Evolutionary conservation across 2,113 vertebrate species (phyloP).

Genomic region (Elachura formosa): DNA sequence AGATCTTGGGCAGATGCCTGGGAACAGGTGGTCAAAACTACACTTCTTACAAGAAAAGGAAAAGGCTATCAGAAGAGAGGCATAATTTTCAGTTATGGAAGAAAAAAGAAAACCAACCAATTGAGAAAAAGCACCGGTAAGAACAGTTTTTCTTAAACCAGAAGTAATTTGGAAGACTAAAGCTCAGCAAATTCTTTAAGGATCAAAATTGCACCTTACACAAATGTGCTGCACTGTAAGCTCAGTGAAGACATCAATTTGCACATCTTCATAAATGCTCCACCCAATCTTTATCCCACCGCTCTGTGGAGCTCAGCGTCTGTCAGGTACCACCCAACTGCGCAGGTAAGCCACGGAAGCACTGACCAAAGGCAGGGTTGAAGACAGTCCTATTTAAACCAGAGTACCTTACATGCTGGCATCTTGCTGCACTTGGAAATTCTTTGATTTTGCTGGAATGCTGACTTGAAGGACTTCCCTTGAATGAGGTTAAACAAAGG

Average conservation of each 20-base stretch:
- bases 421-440: neutral
- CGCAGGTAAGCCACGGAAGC: neutral
- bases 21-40: neutral
- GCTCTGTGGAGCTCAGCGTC: accelerated
- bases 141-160: neutral
- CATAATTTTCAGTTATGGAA: neutral
- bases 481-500: neutral
- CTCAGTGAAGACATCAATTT: neutral
- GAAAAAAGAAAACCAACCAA: neutral
- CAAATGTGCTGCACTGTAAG: neutral
- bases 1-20: neutral
- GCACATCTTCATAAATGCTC: neutral
- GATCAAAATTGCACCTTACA: neutral
- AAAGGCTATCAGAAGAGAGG: neutral
- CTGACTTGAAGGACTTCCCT: neutral
- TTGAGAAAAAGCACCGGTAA: neutral
- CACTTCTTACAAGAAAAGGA: neutral
- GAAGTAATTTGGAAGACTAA: neutral
- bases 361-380: neutral
- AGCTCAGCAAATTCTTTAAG: neutral
- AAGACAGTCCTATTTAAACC: neutral
- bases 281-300: neutral
- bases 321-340: neutral
- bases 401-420: neutral
- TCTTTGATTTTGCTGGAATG: neutral